Percentiles rank a stretch among this genome's conserved stretches.
phyloP scores from a whole-genome alignment of 2,113 vertebrate genomes.

The Eupsittula cactorum region DNA sequence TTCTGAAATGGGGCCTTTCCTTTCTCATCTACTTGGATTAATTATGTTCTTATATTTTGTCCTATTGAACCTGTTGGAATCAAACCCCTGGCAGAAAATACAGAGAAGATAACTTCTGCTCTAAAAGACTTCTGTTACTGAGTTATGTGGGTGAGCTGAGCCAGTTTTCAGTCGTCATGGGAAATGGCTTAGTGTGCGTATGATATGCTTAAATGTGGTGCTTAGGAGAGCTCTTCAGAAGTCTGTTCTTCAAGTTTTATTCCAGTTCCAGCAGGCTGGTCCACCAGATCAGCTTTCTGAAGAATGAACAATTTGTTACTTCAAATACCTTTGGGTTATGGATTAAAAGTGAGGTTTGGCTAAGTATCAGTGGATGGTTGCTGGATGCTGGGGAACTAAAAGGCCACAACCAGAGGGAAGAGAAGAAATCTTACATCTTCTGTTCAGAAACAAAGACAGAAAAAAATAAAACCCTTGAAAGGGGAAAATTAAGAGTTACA shows the following conservation, averaged over 20 bases:
- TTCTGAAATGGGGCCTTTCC: not conserved
- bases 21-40: not conserved
- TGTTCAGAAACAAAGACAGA: constrained; percentile 48
- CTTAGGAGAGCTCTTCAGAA: constrained; percentile 28
- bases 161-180: constrained; percentile 20
- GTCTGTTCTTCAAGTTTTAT: constrained; percentile 15
- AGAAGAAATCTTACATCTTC: constrained; percentile 25
- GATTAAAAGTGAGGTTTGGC: constrained; percentile 63
- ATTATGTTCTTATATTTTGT: not conserved
- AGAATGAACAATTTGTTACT: constrained; percentile 65
- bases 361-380: constrained; percentile 24
- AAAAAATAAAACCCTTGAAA: constrained; percentile 54
- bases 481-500: constrained; percentile 53
- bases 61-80: not conserved
- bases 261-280: constrained; percentile 30
- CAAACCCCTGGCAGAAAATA: not conserved
- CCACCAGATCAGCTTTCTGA: constrained; percentile 15
- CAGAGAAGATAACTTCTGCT: not conserved
- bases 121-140: not conserved
- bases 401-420: constrained; percentile 38
- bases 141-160: not conserved
- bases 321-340: constrained; percentile 49
- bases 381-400: constrained; percentile 29
- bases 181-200: not conserved
- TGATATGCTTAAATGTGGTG: constrained; percentile 13